Evolutionary conservation across 2,888 invertebrate species (phyloP), one percentile per base, ranked within the genome.

Genomic region (Nomada ferruginata): DNA sequence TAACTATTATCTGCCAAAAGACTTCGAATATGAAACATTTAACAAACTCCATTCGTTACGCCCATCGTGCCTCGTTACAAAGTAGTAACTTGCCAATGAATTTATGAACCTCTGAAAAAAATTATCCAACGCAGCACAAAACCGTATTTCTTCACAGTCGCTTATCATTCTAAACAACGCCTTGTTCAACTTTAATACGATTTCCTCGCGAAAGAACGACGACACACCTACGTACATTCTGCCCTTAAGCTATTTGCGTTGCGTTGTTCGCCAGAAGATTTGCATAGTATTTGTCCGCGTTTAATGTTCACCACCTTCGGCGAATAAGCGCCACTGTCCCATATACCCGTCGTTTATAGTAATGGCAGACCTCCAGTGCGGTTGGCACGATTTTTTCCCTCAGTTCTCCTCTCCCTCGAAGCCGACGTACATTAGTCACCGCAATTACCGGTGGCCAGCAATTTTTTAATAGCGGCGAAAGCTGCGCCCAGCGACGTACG

Each of bases 81-180:
- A 36, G 36, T 36, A 36, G 23, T 13, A 76, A 80, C 61, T 69
- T 42, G 10, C 11, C 36, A 10, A 63, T 44, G 10, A 44, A 57
- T 77, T 26, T 50, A 42, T 1, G 29, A 57, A n/a, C 7, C 26
- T 7, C 18, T n/a, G 29, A 36, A 42, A 10, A 13, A 13, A 9
- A 5, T 3, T 15, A 20, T 3, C 26, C 26, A 13, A 15, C 13
- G 1, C 20, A 10, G 42, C 42, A 3, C 13, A 20, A 26, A 80
- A 69, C 29, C 52, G 65, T 80, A 50, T 29, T 79, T 85, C 78
- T 60, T 66, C 75, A 61, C 61, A 75, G 59, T 79, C 79, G 85
- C 88, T 89, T 87, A 89, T 88, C 89, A 87, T 83, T 89, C 86
- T 79, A 89, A 90, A 91, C 89, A 89, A 90, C 87, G 13, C 15